Base-by-base conservation (phyloP, 1,140 invertebrate species). In the Aphaenogaster floridana region DNA sequence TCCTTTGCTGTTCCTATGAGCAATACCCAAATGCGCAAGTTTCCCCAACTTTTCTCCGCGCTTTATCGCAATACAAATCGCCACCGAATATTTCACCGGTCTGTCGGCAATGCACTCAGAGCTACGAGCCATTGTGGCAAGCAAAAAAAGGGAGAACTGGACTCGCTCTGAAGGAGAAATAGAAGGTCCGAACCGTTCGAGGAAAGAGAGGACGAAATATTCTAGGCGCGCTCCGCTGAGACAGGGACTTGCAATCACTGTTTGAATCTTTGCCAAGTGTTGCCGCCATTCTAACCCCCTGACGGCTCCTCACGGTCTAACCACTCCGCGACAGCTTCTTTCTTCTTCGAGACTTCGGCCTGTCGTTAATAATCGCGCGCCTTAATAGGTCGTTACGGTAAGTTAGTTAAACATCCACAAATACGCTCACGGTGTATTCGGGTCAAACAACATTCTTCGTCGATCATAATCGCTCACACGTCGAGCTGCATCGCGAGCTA, bases 181-280 rank as follows among this genome's bases (percentile, higher is more conserved):
- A 90, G 52, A 80, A 91, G 77, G 87, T 88, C 72, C 87, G 86
- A 86, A 90, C 68, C 84, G 54, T 66, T 86, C 74, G 84, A 81
- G 86, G 64, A 88, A 92, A 90, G 78, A 68, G 88, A 86, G 87
- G 87, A 88, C 86, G 87, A 92, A 92, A 93, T 94, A 93, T 94
- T 94, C 94, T 86, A 89, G 90, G 88, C 90, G 92, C 91, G 91
- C 74, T 88, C 86, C 92, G 92, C 92, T 92, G 94, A 95, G 94
- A 95, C 93, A 95, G 93, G 93, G 90, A 92, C 93, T 93, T 89
- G 93, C 95, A 95, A 95, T 95, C 94, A 94, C 93, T 91, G 93
- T 93, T 95, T 95, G 95, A 95, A 94, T 94, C 92, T 91, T 90
- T 94, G 94, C 94, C 94, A 95, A 94, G 84, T 91, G 80, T 84